Conservation (phyloP, 2,888 invertebrate genomes). For the Dione juno region DNA sequence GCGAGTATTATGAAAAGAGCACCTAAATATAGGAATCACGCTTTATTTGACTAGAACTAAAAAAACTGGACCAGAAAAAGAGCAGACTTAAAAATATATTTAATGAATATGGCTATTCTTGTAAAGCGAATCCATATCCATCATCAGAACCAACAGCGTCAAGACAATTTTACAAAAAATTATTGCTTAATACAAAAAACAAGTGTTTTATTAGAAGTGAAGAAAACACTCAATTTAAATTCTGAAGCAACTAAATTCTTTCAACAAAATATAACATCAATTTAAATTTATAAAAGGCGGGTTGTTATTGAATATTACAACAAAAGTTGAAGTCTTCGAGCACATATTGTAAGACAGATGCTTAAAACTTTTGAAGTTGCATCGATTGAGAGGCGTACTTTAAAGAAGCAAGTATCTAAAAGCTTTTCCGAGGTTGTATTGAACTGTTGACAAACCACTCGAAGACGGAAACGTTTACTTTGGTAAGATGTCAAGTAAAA, state of each 20-base stretch:
- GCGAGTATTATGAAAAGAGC: too few relatives aligned
- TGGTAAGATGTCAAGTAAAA: conserved; percentile 48
- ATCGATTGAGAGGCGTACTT: conserved; percentile 44
- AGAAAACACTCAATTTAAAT: neutral
- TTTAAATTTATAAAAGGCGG: conserved; percentile 7
- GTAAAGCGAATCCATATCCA: too few relatives aligned
- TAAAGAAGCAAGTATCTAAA: conserved; percentile 58
- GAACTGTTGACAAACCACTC: conserved; percentile 66
- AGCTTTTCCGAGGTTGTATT: conserved; percentile 60
- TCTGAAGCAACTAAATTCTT: neutral
- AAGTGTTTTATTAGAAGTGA: neutral
- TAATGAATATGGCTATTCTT: too few relatives aligned
- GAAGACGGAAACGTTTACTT: conserved; percentile 57
- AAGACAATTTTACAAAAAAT: too few relatives aligned
- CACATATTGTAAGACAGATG: conserved; percentile 22
- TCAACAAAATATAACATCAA: neutral
- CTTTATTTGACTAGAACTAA: too few relatives aligned
- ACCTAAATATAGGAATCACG: too few relatives aligned
- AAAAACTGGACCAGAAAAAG: too few relatives aligned
- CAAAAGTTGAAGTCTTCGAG: conserved; percentile 14
- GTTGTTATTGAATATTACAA: conserved; percentile 19
- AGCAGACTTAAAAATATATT: too few relatives aligned
- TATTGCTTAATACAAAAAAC: too few relatives aligned
- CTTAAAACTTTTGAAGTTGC: conserved; percentile 36
- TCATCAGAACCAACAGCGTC: too few relatives aligned